Evolutionary conservation across 2,888 invertebrate species (phyloP).

Genomic region (Diarsia dahlii): DNA sequence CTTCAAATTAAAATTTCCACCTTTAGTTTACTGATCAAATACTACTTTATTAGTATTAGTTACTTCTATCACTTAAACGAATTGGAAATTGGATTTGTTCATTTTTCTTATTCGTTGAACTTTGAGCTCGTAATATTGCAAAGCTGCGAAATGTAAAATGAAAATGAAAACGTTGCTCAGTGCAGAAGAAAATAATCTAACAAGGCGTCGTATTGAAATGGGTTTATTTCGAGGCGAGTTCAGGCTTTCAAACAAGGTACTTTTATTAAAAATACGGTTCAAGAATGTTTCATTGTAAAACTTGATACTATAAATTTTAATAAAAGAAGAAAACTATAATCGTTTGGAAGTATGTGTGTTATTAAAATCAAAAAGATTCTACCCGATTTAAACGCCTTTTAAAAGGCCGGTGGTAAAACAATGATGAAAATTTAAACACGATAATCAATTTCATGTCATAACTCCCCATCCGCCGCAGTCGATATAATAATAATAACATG

Average conservation of each 20-base stretch:
- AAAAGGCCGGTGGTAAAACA: conserved; percentile 14
- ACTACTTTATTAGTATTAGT: background rate
- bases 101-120: conserved; percentile 17
- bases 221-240: conserved; percentile 21
- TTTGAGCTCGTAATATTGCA: conserved; percentile 23
- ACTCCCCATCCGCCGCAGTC: background rate
- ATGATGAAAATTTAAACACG: conserved; percentile 23
- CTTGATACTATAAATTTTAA: background rate
- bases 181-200: conserved; percentile 31
- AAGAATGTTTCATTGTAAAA: background rate
- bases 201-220: conserved; percentile 37
- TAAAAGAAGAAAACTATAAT: background rate
- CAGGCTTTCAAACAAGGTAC: conserved; percentile 4
- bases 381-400: background rate
- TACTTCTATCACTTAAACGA: background rate
- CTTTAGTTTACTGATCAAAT: conserved; percentile 8
- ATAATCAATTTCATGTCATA: conserved; percentile 46
- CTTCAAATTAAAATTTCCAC: background rate
- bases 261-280: conserved; percentile 22
- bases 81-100: conserved; percentile 13
- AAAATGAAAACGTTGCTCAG: conserved; percentile 30
- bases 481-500: conserved; percentile 48
- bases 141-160: conserved; percentile 22
- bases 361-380: background rate
- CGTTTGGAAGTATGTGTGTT: background rate